Percentiles rank a stretch among this genome's conserved stretches.
These are phyloP conservation scores for Bergia sp. DNA, from an alignment of 92 coral and sea anemone genomes.

Conservation along the genomic window DNA sequence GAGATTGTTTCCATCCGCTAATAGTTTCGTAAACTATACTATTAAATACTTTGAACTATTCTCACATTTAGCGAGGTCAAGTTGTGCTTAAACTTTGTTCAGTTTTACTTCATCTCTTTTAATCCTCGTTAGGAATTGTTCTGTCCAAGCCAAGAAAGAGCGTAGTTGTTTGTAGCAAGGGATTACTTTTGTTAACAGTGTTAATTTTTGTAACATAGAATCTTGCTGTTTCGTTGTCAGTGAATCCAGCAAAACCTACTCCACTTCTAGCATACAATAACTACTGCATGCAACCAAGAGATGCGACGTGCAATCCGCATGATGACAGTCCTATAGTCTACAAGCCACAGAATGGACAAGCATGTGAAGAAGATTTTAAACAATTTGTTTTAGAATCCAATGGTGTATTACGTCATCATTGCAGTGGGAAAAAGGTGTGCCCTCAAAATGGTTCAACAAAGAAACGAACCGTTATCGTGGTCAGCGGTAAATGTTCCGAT, in stretches of 20 bases:
- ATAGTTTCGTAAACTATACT: background rate
- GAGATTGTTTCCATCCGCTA: background rate
- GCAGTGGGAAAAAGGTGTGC: constrained; percentile 52
- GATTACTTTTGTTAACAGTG: too few species aligned
- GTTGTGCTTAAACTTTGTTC: too few species aligned
- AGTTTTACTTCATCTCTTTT: too few species aligned
- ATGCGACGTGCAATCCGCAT: constrained; percentile 45
- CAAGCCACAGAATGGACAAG: constrained; percentile 32
- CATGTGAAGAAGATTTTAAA: constrained; percentile 27
- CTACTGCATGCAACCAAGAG: constrained; percentile 49
- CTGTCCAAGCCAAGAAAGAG: too few species aligned
- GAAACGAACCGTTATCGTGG: constrained; percentile 43
- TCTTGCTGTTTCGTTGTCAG: too few species aligned
- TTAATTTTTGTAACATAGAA: too few species aligned
- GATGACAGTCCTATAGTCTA: constrained; percentile 43
- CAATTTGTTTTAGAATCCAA: constrained; percentile 37
- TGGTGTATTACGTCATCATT: constrained; percentile 50
- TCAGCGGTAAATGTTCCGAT: constrained; percentile 47
- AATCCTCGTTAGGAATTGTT: too few species aligned
- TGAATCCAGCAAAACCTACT: constrained; percentile 47
- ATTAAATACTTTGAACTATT: too few species aligned
- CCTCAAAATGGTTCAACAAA: constrained; percentile 48
- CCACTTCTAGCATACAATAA: constrained; percentile 60
- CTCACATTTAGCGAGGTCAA: too few species aligned
- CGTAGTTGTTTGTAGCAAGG: too few species aligned